A percentile compares a stretch with the other conserved stretches of the same genome.
Conservation (phyloP, 2,797 vertebrate genomes). For the Lepidocolaptes lacrymiger region DNA sequence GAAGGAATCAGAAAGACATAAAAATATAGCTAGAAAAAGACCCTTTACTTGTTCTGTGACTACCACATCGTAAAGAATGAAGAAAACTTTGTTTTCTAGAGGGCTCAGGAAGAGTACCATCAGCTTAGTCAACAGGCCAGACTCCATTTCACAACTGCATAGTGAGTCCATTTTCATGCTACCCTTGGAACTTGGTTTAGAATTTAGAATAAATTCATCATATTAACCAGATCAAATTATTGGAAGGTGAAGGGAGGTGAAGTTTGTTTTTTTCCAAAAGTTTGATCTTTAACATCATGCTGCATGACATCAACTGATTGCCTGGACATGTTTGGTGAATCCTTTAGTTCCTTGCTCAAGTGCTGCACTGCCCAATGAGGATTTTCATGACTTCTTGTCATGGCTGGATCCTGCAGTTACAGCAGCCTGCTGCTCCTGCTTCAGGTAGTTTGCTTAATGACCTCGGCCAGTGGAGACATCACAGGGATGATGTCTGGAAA, state of each 20-base stretch:
- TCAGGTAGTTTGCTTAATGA: neutral
- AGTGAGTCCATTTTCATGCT: neutral
- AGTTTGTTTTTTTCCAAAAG: neutral
- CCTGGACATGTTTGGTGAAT: neutral
- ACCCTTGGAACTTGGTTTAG: neutral
- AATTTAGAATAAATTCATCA: neutral
- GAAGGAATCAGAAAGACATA: neutral
- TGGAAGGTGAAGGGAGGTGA: neutral
- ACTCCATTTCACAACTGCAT: neutral
- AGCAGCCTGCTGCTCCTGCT: neutral
- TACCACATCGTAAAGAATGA: neutral
- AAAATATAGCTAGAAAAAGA: slow-evolving; percentile 9
- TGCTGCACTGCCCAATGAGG: neutral
- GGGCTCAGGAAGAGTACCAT: neutral
- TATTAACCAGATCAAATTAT: neutral
- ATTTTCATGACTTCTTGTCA: neutral
- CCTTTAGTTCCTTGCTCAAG: neutral
- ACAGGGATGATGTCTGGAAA: neutral
- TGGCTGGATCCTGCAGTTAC: neutral
- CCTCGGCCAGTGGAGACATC: neutral
- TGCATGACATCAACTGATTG: neutral
- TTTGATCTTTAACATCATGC: neutral
- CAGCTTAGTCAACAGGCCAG: neutral
- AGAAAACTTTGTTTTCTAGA: neutral
- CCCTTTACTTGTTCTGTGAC: neutral